Evolutionary conservation across 2,888 invertebrate species (phyloP), one percentile per base, ranked within the genome.

Genomic region (Xylota sylvarum): DNA sequence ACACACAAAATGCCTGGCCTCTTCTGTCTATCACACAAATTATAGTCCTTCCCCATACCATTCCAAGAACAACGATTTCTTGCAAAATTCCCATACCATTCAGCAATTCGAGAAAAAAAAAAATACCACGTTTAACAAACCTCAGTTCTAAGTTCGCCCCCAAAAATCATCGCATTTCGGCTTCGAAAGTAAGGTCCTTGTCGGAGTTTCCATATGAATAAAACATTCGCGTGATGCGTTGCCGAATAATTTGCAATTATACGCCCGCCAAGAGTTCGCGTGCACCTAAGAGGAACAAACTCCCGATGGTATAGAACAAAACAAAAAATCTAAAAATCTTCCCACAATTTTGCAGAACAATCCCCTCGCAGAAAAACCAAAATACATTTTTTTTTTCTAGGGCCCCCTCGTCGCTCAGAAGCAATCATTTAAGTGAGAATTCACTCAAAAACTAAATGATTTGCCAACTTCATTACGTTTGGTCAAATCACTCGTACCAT

Each of bases 181-280:
- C 30, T 35, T 32, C 17, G 19, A 65, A 56, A 70, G 56, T 40
- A 77, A 40, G 23, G 52, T 69, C 67, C 62, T 78, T 83, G 19
- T 40, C 12, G 40, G 12, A 19, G 12, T 10, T 52, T 14, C 14
- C 37, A 48, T 37, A 32, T 5, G 65, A 27, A 65, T 14, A 52
- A 74, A 79, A 79, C 88, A 88, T 88, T 91, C 88, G 91, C 91
- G 92, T 91, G 91, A 92, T 91, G 90, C 91, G 91, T 92, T 91
- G 90, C 91, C 90, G 89, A 91, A 90, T 82, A 82, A 82, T 86
- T 82, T 46, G 77, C 77, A 82, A 86, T 86, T 82, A 86, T 86
- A 86, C 82, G 82, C 86, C 86, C 82, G 86, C 81, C 86, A 81
- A 82, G 69, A 77, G 73, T 60, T 82, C 48, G 82, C 77, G 86